Base-by-base conservation (phyloP, 1,140 invertebrate genomes). In the Drosophila nikananu region DNA sequence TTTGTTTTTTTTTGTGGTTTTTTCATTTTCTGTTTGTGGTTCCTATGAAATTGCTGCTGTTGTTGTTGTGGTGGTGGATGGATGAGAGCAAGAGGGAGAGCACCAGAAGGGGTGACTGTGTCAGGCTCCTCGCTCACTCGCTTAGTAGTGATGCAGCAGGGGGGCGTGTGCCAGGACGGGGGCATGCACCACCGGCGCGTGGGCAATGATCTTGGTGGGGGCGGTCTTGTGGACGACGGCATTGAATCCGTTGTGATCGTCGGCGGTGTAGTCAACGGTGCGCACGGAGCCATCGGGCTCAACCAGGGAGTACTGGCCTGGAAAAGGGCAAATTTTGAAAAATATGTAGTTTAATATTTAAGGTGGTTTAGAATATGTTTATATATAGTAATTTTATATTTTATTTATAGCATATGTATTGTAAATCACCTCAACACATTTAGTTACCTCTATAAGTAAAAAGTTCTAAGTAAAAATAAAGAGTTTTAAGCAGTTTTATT, bases 221-320 rank as follows among this genome's bases (percentile, higher is more conserved):
- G 91, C 93, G 44, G 94, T 93, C 92, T 94, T 94, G 78, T 94
- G 93, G 6, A 94, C 93, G 30, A 94, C 91, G 61, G 94, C 93
- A 84, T 94, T 94, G 86, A 94, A 94, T 5, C 96, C 95, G 73
- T 94, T 95, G 78, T 95, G 94, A 70, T 96, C 95, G 89, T 96
- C 96, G 25, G 96, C 96, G 1, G 95, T 96, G 90, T 96, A 96
- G 81, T 95, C 94, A 48, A 96, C 96, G 63, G 92, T 95, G 52
- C 95, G 93, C 67, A 94, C 94, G 6, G 94, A 94, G 25, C 95
- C 95, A 80, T 95, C 95, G 19, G 95, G 94, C 80, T 95, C 94
- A 4, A 95, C 93, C 15, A 95, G 91, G 7, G 94, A 95, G 86
- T 95, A 95, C 92, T 95, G 94, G 54, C 95, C 84, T 89, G 39